phyloP scores from a whole-genome alignment of 2,888 invertebrate species.

The Torymus auratus region DNA sequence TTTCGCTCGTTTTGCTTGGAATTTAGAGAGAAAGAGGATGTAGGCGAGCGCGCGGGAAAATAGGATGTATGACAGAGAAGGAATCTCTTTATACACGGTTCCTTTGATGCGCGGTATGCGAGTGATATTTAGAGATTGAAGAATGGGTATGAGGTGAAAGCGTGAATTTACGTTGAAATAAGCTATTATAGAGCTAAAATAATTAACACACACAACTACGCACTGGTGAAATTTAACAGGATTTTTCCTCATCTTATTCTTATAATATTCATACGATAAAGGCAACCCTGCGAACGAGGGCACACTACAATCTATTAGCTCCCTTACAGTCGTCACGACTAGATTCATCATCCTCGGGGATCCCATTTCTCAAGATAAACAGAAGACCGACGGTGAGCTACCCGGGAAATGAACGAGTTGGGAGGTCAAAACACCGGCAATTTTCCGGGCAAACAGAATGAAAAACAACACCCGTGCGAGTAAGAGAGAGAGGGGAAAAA shows the following conservation, averaged over 20 bases:
- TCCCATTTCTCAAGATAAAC: slow-evolving; percentile 7
- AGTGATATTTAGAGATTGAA: not conserved
- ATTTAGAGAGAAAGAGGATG: not conserved
- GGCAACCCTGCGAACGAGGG: too few relatives aligned
- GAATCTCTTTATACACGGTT: slow-evolving; percentile 33
- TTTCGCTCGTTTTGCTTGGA: slow-evolving; percentile 28
- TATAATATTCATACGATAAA: too few relatives aligned
- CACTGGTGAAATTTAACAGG: too few relatives aligned
- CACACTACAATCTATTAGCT: too few relatives aligned
- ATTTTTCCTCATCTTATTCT: too few relatives aligned
- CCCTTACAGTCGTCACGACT: not conserved
- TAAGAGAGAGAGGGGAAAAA: not conserved
- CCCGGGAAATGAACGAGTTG: not conserved
- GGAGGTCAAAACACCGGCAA: slow-evolving; percentile 10
- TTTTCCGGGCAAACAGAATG: slow-evolving; percentile 34
- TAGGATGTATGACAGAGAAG: not conserved
- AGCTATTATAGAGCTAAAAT: too few relatives aligned
- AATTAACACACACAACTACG: too few relatives aligned
- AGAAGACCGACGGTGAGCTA: not conserved
- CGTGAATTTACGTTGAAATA: too few relatives aligned
- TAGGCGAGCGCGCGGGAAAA: not conserved
- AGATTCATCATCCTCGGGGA: not conserved
- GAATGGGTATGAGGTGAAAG: not conserved
- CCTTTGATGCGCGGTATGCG: slow-evolving; percentile 14
- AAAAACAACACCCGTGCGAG: not conserved